Percentiles rank a stretch among this genome's conserved stretches.
phyloP scores from a whole-genome alignment of 2,888 invertebrate species.

The Patella pellucida region DNA sequence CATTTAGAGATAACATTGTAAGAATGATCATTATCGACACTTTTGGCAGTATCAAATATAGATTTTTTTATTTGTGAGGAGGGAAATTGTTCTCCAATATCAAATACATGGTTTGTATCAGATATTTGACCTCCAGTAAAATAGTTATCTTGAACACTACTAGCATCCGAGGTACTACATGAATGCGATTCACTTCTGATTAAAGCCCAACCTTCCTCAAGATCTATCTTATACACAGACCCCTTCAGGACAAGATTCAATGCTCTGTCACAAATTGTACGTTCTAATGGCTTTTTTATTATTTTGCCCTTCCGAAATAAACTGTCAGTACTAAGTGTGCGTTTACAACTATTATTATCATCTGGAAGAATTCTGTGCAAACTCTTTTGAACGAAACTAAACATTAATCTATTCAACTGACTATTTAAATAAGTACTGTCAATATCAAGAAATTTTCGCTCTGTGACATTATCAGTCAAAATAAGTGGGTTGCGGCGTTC shows the following conservation, averaged over 20 bases:
- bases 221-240: no score
- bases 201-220: no score
- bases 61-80: not conserved
- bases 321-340: not conserved
- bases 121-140: no score
- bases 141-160: no score
- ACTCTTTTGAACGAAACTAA: not conserved
- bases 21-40: slow-evolving; percentile 12
- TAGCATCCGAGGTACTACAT: no score
- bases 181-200: no score
- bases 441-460: no score
- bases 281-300: not conserved
- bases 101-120: no score
- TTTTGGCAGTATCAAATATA: not conserved
- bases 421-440: no score
- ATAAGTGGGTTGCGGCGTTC: slow-evolving; percentile 21
- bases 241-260: not conserved
- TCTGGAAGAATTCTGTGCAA: slow-evolving; percentile 5
- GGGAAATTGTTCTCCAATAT: not conserved
- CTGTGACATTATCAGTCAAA: no score
- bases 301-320: not conserved
- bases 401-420: no score
- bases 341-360: not conserved
- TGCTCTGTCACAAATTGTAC: not conserved
- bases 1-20: slow-evolving; percentile 18